phyloP scores from a whole-genome alignment of 2,888 invertebrate genomes.

The Volucella inflata region DNA sequence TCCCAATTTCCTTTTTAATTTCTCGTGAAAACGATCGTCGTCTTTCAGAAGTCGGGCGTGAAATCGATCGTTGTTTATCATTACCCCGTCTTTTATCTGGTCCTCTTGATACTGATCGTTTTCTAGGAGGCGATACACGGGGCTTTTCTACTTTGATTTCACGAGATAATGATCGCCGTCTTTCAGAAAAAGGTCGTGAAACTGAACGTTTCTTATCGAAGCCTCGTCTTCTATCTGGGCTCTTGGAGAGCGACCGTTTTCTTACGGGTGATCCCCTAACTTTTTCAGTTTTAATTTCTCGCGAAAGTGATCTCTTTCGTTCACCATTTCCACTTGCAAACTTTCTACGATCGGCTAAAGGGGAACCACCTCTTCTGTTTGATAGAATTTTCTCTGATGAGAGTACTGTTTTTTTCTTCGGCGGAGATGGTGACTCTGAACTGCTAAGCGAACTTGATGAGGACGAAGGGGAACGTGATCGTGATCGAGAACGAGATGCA shows the following conservation, averaged over 20 bases:
- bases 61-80: slow-evolving; percentile 1
- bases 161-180: slow-evolving; percentile 57
- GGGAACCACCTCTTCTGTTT: slow-evolving; percentile 2
- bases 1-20: not conserved
- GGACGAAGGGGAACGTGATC: slow-evolving; percentile 54
- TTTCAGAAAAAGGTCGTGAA: slow-evolving; percentile 24
- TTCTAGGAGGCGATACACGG: slow-evolving; percentile 1
- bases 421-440: slow-evolving; percentile 80
- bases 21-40: not conserved
- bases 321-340: slow-evolving; percentile 47
- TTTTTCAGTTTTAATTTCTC: slow-evolving; percentile 37
- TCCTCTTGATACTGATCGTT: slow-evolving; percentile 10
- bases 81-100: not conserved
- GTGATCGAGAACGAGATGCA: slow-evolving; percentile 33
- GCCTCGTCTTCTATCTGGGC: not conserved
- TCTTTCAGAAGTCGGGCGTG: not conserved
- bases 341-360: slow-evolving; percentile 16
- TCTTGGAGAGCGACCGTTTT: slow-evolving; percentile 45
- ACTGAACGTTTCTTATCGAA: slow-evolving; percentile 33
- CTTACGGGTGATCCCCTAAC: slow-evolving; percentile 22
- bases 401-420: slow-evolving; percentile 41
- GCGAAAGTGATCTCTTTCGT: slow-evolving; percentile 77
- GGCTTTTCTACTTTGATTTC: slow-evolving; percentile 45
- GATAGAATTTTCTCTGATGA: slow-evolving; percentile 62
- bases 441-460: slow-evolving; percentile 67